These are phyloP conservation scores for Pangasius djambal DNA, from an alignment of 2,797 vertebrate genomes.

Conservation along the genomic window DNA sequence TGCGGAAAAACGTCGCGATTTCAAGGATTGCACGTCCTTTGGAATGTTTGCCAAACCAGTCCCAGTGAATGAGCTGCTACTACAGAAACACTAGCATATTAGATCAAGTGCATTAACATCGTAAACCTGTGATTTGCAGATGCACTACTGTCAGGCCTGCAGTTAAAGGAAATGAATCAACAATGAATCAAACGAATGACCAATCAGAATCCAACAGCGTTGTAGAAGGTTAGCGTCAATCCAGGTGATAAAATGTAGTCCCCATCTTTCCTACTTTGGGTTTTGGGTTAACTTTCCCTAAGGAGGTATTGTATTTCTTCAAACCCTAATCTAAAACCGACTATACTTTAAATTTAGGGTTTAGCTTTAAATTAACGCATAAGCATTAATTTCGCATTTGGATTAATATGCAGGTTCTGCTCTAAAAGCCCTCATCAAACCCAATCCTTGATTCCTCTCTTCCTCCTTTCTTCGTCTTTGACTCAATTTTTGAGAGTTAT, in stretches of 20 bases:
- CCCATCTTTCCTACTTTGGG: background rate
- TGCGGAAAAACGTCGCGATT: background rate
- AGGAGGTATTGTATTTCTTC: background rate
- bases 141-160: background rate
- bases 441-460: background rate
- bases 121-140: background rate
- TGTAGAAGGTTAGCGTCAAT: background rate
- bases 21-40: background rate
- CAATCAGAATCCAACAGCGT: background rate
- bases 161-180: background rate
- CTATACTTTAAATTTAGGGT: background rate
- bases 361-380: background rate
- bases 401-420: background rate
- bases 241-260: background rate
- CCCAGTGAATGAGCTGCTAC: background rate
- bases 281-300: background rate
- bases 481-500: background rate
- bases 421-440: background rate
- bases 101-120: background rate
- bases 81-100: background rate
- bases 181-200: no score
- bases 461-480: background rate
- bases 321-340: background rate
- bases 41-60: background rate
- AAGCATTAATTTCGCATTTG: background rate